These are phyloP conservation scores for Sander lucioperca DNA, from an alignment of 2,113 vertebrate species.

Conservation along the genomic window DNA sequence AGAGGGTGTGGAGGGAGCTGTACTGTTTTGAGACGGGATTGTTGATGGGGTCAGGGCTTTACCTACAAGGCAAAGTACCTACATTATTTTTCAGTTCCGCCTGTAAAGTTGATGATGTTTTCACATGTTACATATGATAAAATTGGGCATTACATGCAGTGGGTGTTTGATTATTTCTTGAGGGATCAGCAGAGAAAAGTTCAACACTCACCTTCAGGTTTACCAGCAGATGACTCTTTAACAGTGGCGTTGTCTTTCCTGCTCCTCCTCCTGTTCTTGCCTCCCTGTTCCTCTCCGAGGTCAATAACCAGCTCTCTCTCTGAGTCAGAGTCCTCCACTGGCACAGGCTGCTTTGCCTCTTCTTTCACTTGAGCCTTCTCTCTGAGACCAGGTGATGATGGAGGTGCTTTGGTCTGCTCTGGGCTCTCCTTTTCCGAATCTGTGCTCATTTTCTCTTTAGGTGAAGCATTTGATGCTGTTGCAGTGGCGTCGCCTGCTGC, in stretches of 20 bases:
- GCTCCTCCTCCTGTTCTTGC: slow-evolving; percentile 90
- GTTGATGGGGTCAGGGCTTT: slow-evolving; percentile 86
- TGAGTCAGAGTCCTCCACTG: slow-evolving; percentile 94
- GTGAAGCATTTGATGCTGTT: slow-evolving; percentile 53
- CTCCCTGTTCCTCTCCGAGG: slow-evolving; percentile 92
- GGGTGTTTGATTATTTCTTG: slow-evolving; percentile 11
- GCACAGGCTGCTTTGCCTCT: slow-evolving; percentile 85
- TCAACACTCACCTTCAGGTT: slow-evolving; percentile 86
- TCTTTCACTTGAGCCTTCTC: slow-evolving; percentile 91
- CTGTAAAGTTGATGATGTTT: not conserved
- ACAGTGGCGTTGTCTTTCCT: slow-evolving; percentile 86
- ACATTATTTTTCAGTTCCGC: not conserved
- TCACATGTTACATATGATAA: not conserved
- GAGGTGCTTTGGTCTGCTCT: slow-evolving; percentile 86
- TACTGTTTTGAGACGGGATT: slow-evolving; percentile 86
- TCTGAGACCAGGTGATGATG: slow-evolving; percentile 77
- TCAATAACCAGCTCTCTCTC: slow-evolving; percentile 98
- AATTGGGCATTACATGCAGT: not conserved
- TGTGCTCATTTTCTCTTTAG: slow-evolving; percentile 84
- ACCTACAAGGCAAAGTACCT: slow-evolving; percentile 74
- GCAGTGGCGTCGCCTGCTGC: slow-evolving; percentile 11
- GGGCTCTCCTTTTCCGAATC: slow-evolving; percentile 87
- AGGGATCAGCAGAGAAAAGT: not conserved
- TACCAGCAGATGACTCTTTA: slow-evolving; percentile 88
- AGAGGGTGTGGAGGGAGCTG: slow-evolving; percentile 80